Base-by-base conservation (phyloP, 2,888 invertebrate genomes). In the Mellilla xanthometata region DNA sequence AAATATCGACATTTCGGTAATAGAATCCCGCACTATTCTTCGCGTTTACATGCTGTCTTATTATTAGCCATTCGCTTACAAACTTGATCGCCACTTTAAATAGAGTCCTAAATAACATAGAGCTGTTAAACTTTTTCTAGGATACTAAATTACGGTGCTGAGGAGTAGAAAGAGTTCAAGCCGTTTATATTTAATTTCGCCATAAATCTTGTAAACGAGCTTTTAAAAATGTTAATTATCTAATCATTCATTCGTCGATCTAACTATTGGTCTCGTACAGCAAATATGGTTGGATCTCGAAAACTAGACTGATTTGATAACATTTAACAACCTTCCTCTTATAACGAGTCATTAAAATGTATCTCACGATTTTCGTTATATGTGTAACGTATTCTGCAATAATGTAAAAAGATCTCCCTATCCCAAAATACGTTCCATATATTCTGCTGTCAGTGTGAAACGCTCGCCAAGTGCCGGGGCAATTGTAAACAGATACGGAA, bases 401-500 rank as follows among this genome's bases (percentile, higher is more conserved):
- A 40, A 26, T 35, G 3, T 43, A 11, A 41, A 43, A 36, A 46
- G 43, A 52, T 35, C 40, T 43, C 38, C 48, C 32, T 26, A 51
- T 43, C 45, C 43, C 35, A 27, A 39, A 52, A 53, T 40, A 29
- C 42, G 38, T 39, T 54, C 9, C 52, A 49, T 54, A 46, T 51
- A 54, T 51, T 49, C 33, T 39, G 27, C 52, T 53, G 52, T 49
- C 57, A 60, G 52, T 56, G 56, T 51, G 55, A 66, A 66, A 68
- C 60, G 57, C 64, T 59, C 54, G 56, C 68, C 58, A 58, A 68
- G 66, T 55, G 51, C 57, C 48, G 26, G 26, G 45, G 51, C 62
- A 74, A 76, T 74, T 70, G 67, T 70, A 72, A 76, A 74, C 69
- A 76, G 72, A 76, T 71, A 71, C 75, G 62, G 74, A 70, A 76